Conservation (phyloP, 2,888 invertebrate genomes). For the Molorchus minor region DNA sequence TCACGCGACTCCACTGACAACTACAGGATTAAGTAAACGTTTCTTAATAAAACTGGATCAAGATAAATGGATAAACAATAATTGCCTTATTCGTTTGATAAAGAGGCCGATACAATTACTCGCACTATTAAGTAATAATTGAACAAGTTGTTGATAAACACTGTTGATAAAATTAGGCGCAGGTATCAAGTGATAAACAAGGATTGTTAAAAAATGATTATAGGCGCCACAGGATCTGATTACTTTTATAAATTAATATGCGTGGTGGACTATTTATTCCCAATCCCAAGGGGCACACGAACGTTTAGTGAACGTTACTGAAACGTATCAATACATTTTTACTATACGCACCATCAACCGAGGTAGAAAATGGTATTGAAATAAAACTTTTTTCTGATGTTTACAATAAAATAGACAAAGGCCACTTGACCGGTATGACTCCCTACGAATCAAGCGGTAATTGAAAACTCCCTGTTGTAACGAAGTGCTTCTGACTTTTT, state of each 20-base stretch:
- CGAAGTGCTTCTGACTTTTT: too few species aligned
- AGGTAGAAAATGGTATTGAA: too few species aligned
- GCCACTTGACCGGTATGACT: too few species aligned
- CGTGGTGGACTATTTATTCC: too few species aligned
- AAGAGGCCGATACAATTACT: constrained; percentile 15
- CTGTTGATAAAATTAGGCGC: neutral
- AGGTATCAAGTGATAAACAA: neutral
- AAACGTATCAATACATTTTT: neutral
- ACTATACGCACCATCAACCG: too few species aligned
- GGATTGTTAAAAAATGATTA: too few species aligned
- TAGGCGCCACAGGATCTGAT: neutral
- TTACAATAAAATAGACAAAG: too few species aligned
- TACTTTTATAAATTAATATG: neutral
- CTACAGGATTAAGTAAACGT: constrained; percentile 15
- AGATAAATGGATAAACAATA: neutral
- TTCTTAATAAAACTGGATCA: constrained; percentile 11
- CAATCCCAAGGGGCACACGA: too few species aligned
- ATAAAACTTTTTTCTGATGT: too few species aligned
- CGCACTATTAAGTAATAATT: constrained; percentile 7
- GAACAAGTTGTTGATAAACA: constrained; percentile 18
- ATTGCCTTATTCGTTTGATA: constrained; percentile 20
- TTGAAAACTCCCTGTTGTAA: too few species aligned
- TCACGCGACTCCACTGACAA: constrained; percentile 23
- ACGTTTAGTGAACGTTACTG: too few species aligned
- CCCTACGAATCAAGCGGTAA: too few species aligned